These are phyloP conservation scores for Corynorhinus townsendii DNA, from an alignment of 2,113 vertebrate species.

Conservation along the genomic window DNA sequence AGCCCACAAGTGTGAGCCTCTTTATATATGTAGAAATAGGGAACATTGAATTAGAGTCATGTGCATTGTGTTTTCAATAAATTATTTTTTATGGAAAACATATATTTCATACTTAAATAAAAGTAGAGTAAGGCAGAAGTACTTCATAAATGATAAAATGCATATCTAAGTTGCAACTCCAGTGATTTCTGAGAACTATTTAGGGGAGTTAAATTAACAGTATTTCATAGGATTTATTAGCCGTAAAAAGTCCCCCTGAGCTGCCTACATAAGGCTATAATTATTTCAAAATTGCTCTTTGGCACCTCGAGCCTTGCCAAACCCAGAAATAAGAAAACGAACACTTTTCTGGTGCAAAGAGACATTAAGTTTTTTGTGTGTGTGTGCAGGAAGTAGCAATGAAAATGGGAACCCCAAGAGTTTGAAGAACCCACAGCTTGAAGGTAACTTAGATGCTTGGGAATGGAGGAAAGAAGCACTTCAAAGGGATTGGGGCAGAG, in stretches of 20 bases:
- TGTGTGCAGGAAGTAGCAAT: neutral
- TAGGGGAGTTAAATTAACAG: neutral
- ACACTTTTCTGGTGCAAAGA: neutral
- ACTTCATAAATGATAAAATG: neutral
- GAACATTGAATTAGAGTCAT: neutral
- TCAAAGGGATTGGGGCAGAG: neutral
- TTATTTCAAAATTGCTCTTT: slow-evolving; percentile 32
- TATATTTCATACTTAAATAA: neutral
- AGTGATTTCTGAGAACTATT: slow-evolving; percentile 26
- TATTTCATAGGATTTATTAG: slow-evolving; percentile 44
- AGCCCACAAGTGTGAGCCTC: neutral
- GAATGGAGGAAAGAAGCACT: neutral
- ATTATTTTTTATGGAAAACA: neutral
- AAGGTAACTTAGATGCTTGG: neutral
- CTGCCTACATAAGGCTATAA: slow-evolving; percentile 35
- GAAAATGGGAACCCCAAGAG: neutral
- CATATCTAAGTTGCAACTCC: neutral
- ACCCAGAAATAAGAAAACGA: neutral
- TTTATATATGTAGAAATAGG: neutral
- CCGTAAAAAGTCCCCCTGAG: neutral
- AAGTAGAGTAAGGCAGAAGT: neutral
- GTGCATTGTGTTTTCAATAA: slow-evolving; percentile 7
- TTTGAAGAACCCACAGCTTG: neutral
- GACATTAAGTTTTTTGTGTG: neutral
- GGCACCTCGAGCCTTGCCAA: neutral